Conservation (phyloP, 2,797 vertebrate genomes). For the Nothura maculosa region DNA sequence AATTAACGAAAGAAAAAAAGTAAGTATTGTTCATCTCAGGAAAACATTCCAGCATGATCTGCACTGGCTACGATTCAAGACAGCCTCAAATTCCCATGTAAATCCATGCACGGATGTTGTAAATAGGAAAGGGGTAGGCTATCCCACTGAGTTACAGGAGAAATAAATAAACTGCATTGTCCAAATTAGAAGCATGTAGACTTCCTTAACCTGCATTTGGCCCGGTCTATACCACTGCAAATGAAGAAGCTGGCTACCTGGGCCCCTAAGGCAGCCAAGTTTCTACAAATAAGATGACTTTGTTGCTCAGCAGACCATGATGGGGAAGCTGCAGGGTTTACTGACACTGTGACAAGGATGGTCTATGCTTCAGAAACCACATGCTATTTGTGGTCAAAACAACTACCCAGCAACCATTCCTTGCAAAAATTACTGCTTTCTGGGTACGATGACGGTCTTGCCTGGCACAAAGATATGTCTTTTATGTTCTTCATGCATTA, state of each 20-base stretch:
- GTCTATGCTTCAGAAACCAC: background rate
- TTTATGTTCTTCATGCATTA: background rate
- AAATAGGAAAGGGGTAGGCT: conserved; percentile 25
- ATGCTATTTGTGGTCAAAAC: background rate
- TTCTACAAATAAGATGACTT: background rate
- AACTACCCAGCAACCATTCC: background rate
- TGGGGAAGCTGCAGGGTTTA: background rate
- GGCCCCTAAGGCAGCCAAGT: background rate
- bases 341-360: background rate
- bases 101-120: conserved; percentile 27
- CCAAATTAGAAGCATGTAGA: background rate
- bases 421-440: background rate
- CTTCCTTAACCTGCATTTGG: background rate
- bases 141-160: background rate
- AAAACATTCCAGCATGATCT: conserved; percentile 19
- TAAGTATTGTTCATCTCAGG: background rate
- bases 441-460: background rate
- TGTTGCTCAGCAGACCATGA: background rate
- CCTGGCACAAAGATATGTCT: background rate
- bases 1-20: background rate
- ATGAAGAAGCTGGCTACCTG: background rate
- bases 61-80: conserved; percentile 18
- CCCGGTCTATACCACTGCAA: background rate
- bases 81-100: background rate
- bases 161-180: background rate